A percentile compares a stretch with the other conserved stretches of the same genome.
These are phyloP conservation scores for Xenopus petersii DNA, from an alignment of 2,797 vertebrate species.

Conservation along the genomic window DNA sequence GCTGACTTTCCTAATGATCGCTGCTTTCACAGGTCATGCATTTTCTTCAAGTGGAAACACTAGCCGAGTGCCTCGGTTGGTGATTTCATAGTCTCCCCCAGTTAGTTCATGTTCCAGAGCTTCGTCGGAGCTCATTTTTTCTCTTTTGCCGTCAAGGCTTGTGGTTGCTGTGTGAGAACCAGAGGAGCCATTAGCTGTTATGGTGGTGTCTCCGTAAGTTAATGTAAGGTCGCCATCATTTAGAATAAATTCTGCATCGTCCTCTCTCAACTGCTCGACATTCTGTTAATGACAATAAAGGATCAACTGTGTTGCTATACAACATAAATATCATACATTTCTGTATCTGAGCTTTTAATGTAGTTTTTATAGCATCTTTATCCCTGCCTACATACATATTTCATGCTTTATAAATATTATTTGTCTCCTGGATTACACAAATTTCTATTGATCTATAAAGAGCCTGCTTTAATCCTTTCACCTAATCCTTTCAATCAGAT, in stretches of 20 bases:
- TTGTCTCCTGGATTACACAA: too few species aligned
- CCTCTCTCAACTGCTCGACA: constrained; percentile 86
- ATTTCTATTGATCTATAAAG: too few species aligned
- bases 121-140: constrained; percentile 83
- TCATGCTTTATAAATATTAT: too few species aligned
- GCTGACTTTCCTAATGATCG: constrained; percentile 48
- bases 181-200: constrained; percentile 89
- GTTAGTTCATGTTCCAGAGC: constrained; percentile 86
- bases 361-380: too few species aligned
- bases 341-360: too few species aligned
- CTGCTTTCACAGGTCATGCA: constrained; percentile 66
- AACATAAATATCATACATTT: too few species aligned
- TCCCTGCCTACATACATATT: too few species aligned
- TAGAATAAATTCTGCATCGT: constrained; percentile 87
- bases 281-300: constrained; percentile 69
- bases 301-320: too few species aligned
- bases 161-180: constrained; percentile 66
- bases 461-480: too few species aligned
- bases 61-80: constrained; percentile 86
- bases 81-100: constrained; percentile 82
- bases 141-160: constrained; percentile 63
- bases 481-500: too few species aligned
- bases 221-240: constrained; percentile 87
- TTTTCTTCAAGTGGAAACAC: constrained; percentile 94
- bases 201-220: constrained; percentile 86